Percentiles rank a stretch among this genome's conserved stretches.
phyloP scores from a whole-genome alignment of 2,888 invertebrate genomes.

The Scaptomyza caliginosa region DNA sequence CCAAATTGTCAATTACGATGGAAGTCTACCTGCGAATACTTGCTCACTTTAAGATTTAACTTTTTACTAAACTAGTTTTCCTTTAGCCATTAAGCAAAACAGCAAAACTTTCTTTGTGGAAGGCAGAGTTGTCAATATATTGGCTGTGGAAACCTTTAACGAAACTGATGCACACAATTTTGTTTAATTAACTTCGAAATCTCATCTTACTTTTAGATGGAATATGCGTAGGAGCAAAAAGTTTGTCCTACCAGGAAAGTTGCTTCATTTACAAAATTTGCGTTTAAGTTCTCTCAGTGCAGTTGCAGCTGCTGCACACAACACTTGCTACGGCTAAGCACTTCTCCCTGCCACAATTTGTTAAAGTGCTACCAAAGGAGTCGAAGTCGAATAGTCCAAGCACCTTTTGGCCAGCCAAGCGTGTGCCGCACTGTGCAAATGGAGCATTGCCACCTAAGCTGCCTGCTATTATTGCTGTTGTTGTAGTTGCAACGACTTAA shows the following conservation, averaged over 20 bases:
- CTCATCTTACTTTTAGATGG: background rate
- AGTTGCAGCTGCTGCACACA: background rate
- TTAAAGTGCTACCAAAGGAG: conserved; percentile 65
- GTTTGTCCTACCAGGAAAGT: background rate
- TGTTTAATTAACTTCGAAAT: background rate
- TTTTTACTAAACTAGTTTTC: background rate
- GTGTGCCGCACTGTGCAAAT: conserved; percentile 22
- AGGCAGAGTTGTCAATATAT: background rate
- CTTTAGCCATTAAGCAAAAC: background rate
- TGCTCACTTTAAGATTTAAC: background rate
- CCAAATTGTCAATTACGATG: no score
- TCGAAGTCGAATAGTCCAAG: conserved; percentile 11
- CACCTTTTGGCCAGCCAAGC: conserved; percentile 25
- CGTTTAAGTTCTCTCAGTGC: background rate
- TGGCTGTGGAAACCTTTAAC: background rate
- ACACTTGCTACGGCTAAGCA: background rate
- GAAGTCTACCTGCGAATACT: background rate
- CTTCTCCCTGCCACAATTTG: conserved; percentile 57
- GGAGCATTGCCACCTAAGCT: conserved; percentile 14
- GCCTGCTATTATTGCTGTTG: background rate
- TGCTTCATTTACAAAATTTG: background rate
- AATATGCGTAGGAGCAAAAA: background rate
- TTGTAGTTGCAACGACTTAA: background rate
- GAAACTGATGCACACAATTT: background rate
- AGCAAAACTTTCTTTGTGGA: background rate